Base-by-base conservation (phyloP, 92 coral and sea anemone genomes). In the Plumapathes pennacea region DNA sequence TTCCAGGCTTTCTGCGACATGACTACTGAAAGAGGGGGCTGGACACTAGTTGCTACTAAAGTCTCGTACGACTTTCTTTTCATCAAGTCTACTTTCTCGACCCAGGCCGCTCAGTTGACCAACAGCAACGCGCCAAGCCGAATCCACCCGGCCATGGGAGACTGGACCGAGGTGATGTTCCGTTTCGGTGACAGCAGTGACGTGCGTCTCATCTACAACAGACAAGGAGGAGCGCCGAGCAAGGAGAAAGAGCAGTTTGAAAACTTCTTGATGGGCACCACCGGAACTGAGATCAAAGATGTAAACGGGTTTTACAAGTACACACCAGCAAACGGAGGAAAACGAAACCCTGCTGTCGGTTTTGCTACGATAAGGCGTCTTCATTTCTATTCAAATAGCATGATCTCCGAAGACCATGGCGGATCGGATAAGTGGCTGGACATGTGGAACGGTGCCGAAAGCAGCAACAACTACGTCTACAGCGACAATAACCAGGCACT, bases 1-100 rank as follows among this genome's bases (percentile, higher is more conserved):
- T 84, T 70, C 68, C 85, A 84, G 64, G 90, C 85, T 34, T 79
- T 77, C 44, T 83, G 90, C 38, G 90, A 83, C 63, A 83, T 83
- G 90, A 62, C 71, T 2, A 83, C 90, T 21, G 80, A 83, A 46
- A 23, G 65, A 18, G 86, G 86, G 22, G 86, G 86, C 32, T 79
- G 86, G 86, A 79, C 86, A 10, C 73, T 79, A 46, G 86, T 79
- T 18, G 67, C 82, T 32, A 78, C 90, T 22, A 84, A 84, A 47
- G 62, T 71, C 33, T 60, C 82, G 4, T 50, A 52, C 3, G 15
- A 53, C 39, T 66, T 62, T 49, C 40, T 24, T 29, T 44, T 56
- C 36, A 67, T 81, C 15, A 73, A 44, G 22, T 15, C 66, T 19
- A 12, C 36, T 3, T 82, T 75, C 51, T 67, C 69, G 23, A 28